These are phyloP conservation scores for Antedon mediterranea DNA, from an alignment of 53 echinoderm and acorn worm genomes.

Conservation along the genomic window DNA sequence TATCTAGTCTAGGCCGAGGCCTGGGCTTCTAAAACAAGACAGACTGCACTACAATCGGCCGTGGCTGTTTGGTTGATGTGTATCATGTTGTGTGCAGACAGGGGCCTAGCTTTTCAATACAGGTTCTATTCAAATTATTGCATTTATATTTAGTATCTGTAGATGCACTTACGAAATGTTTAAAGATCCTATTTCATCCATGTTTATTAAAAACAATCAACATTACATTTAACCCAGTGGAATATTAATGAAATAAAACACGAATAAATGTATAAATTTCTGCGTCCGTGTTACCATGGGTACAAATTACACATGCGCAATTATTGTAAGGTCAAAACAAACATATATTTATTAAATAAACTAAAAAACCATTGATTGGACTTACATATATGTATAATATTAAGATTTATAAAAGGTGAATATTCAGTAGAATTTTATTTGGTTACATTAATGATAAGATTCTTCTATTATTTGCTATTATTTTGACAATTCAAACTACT, in stretches of 20 bases:
- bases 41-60: no score
- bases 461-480: no score
- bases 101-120: background rate
- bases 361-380: no score
- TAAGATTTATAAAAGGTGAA: no score
- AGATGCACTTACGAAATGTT: conserved; percentile 31
- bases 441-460: no score
- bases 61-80: no score
- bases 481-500: no score
- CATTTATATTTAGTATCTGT: background rate
- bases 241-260: background rate
- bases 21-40: background rate
- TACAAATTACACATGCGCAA: background rate
- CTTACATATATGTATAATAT: no score
- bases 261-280: background rate
- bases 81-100: background rate
- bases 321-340: no score
- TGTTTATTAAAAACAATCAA: background rate
- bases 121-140: background rate
- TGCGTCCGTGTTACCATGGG: background rate
- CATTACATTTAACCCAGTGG: no score
- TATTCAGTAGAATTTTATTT: no score
- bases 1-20: background rate
- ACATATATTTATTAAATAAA: no score
- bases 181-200: conserved; percentile 46